Conservation (phyloP, 2,888 invertebrate genomes). For the Stegana nigrithorax region DNA sequence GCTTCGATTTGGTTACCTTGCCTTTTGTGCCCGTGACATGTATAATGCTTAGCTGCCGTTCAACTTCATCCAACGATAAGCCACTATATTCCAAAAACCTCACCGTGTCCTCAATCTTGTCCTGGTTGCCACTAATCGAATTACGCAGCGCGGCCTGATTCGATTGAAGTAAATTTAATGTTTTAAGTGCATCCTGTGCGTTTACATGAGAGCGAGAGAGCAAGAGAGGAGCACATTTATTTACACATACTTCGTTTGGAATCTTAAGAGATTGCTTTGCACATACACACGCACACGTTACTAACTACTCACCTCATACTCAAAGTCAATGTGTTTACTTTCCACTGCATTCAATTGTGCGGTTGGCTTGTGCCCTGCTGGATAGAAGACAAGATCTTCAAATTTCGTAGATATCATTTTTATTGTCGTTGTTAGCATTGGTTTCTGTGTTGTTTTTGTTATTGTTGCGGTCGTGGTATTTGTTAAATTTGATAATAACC, state of each 20-base stretch:
- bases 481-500: no score
- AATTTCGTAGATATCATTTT: constrained; percentile 16
- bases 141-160: constrained; percentile 75
- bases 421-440: background rate
- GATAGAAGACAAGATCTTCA: constrained; percentile 41
- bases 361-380: constrained; percentile 20
- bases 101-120: constrained; percentile 69
- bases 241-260: no score
- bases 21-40: constrained; percentile 99
- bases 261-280: background rate
- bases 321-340: constrained; percentile 9
- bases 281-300: background rate
- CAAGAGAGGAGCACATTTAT: no score
- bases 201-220: no score
- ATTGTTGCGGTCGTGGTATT: background rate
- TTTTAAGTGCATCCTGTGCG: constrained; percentile 77
- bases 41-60: constrained; percentile 81
- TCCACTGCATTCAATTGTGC: constrained; percentile 3
- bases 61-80: constrained; percentile 74
- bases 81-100: constrained; percentile 76
- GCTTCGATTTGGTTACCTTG: no score
- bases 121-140: constrained; percentile 55
- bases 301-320: constrained; percentile 40
- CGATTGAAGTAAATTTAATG: constrained; percentile 79
- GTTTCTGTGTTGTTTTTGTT: background rate